Conservation (phyloP, 2,113 vertebrate genomes). For the Pelobates fuscus region DNA sequence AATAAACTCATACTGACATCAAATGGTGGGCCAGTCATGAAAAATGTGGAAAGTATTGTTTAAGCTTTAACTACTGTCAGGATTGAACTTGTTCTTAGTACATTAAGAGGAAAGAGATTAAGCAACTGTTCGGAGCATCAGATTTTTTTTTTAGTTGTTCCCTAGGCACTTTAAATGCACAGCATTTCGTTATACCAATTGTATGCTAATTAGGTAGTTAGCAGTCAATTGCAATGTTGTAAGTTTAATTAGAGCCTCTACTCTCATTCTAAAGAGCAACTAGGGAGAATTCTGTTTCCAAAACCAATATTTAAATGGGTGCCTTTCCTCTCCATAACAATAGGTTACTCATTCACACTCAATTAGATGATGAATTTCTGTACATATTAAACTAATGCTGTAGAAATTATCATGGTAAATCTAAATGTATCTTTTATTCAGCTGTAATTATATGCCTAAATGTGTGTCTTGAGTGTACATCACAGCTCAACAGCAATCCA, state of each 20-base stretch:
- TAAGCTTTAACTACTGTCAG: too few relatives aligned
- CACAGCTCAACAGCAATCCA: neutral
- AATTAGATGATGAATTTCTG: slow-evolving; percentile 27
- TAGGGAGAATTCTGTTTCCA: slow-evolving; percentile 34
- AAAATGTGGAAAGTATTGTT: too few relatives aligned
- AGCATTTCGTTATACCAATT: slow-evolving; percentile 37
- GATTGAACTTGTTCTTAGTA: too few relatives aligned
- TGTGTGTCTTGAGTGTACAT: neutral
- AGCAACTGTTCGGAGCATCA: too few relatives aligned
- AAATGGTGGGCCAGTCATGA: too few relatives aligned
- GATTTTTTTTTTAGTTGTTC: neutral
- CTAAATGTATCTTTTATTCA: slow-evolving; percentile 21
- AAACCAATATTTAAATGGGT: slow-evolving; percentile 46
- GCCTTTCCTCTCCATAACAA: slow-evolving; percentile 21
- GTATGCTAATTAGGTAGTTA: slow-evolving; percentile 49
- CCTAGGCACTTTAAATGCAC: slow-evolving; percentile 29
- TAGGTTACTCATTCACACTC: slow-evolving; percentile 26
- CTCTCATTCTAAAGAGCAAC: slow-evolving; percentile 35
- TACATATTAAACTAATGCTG: slow-evolving; percentile 24
- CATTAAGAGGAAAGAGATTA: too few relatives aligned
- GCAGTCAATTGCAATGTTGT: slow-evolving; percentile 40
- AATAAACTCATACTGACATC: too few relatives aligned
- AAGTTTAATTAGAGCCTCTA: slow-evolving; percentile 44
- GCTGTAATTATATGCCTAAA: slow-evolving; percentile 15
- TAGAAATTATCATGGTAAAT: slow-evolving; percentile 25